Conservation (phyloP, 1,140 invertebrate species). For the Brachionus plicatilis region DNA sequence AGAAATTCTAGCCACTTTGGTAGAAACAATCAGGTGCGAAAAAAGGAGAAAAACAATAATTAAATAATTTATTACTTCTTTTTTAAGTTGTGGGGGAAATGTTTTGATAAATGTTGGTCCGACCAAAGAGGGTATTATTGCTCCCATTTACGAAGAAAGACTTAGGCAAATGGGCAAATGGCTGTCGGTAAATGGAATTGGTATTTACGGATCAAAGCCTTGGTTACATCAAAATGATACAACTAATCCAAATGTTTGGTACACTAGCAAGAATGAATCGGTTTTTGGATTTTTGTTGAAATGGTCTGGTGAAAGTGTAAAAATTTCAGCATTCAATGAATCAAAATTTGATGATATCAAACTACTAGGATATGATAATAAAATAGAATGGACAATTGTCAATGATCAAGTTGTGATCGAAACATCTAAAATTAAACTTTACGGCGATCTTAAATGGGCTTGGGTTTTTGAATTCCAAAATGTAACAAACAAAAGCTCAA, state of each 20-base stretch:
- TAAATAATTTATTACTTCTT: not conserved
- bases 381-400: not conserved
- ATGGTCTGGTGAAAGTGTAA: constrained; percentile 23
- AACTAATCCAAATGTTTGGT: constrained; percentile 39
- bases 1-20: constrained; percentile 68
- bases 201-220: constrained; percentile 68
- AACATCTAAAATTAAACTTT: not conserved
- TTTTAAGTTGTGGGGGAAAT: constrained; percentile 76
- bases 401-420: not conserved
- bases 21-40: constrained; percentile 63
- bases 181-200: constrained; percentile 77
- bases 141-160: constrained; percentile 81
- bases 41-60: not conserved
- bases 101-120: constrained; percentile 83
- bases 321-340: not conserved
- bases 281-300: constrained; percentile 32
- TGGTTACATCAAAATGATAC: constrained; percentile 41
- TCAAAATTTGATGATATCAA: not conserved
- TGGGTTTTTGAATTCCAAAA: constrained; percentile 30
- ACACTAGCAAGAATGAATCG: constrained; percentile 7
- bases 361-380: not conserved
- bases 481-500: not conserved
- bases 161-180: constrained; percentile 66
- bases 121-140: constrained; percentile 77
- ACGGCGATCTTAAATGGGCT: not conserved